These are phyloP conservation scores for Lytechinus variegatus DNA, from an alignment of 35 echinoderm and acorn worm genomes.

Conservation along the genomic window DNA sequence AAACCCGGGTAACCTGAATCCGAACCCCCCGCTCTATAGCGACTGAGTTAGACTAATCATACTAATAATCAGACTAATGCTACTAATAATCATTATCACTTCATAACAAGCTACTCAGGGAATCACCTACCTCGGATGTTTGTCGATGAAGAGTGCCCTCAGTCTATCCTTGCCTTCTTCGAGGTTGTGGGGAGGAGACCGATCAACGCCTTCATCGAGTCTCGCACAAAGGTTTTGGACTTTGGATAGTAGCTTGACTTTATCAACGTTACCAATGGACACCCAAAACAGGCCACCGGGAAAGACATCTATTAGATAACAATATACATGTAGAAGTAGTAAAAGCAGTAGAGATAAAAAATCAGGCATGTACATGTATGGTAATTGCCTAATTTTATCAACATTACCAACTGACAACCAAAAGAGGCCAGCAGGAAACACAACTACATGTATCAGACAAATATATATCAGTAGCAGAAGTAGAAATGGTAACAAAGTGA, in stretches of 20 bases:
- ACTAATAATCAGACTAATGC: too few species aligned
- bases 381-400: conserved; percentile 54
- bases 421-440: conserved; percentile 86
- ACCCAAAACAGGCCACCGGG: conserved; percentile 88
- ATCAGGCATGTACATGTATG: too few species aligned
- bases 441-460: conserved; percentile 58
- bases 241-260: conserved; percentile 71
- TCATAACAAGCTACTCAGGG: too few species aligned
- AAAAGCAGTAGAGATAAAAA: not conserved
- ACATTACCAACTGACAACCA: conserved; percentile 78
- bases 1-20: too few species aligned
- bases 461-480: too few species aligned
- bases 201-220: conserved; percentile 65
- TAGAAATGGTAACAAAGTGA: too few species aligned
- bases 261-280: conserved; percentile 75
- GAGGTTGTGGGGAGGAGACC: conserved; percentile 71
- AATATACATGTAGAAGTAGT: not conserved
- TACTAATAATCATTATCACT: too few species aligned
- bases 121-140: conserved; percentile 73
- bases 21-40: too few species aligned
- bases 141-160: conserved; percentile 70
- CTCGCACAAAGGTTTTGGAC: conserved; percentile 83
- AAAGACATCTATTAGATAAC: conserved; percentile 73
- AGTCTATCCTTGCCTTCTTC: conserved; percentile 85
- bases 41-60: too few species aligned